A percentile compares a stretch with the other conserved stretches of the same genome.
Conservation (phyloP, 53 echinoderm and acorn worm genomes). For the Actinopyga echinites region DNA sequence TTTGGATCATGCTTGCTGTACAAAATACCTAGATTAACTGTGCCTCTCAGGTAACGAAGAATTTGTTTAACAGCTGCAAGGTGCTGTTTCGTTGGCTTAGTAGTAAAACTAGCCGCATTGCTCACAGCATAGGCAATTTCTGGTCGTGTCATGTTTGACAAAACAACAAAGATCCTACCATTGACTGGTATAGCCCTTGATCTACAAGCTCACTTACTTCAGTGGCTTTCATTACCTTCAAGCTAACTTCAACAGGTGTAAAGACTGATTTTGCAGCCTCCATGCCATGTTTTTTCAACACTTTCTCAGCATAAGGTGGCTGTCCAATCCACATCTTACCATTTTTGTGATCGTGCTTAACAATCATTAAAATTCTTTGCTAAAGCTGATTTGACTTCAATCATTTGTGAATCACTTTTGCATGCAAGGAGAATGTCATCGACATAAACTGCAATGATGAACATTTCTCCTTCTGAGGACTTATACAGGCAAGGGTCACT, state of each 20-base stretch:
- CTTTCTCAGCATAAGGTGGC: too few relatives aligned
- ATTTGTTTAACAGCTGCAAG: background rate
- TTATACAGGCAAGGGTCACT: conserved; percentile 1
- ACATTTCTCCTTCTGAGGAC: conserved; percentile 19
- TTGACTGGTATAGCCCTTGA: background rate
- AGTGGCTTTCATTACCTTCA: background rate
- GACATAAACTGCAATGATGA: background rate
- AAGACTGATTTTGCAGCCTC: background rate
- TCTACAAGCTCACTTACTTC: background rate
- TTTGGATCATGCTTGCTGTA: background rate
- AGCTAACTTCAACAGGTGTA: background rate
- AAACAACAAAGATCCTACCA: background rate
- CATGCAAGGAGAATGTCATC: background rate
- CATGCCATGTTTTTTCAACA: too few relatives aligned
- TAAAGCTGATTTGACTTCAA: background rate
- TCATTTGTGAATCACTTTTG: background rate
- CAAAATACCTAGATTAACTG: background rate
- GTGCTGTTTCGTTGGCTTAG: conserved; percentile 3
- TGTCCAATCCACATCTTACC: too few relatives aligned
- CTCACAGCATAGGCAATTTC: conserved; percentile 15
- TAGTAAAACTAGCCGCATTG: background rate
- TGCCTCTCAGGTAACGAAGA: conserved; percentile 10
- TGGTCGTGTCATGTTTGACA: conserved; percentile 15
- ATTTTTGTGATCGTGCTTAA: background rate
- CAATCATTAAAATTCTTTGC: background rate